Base-by-base conservation (phyloP, 2,113 vertebrate genomes). In the Alaudala cheleensis region DNA sequence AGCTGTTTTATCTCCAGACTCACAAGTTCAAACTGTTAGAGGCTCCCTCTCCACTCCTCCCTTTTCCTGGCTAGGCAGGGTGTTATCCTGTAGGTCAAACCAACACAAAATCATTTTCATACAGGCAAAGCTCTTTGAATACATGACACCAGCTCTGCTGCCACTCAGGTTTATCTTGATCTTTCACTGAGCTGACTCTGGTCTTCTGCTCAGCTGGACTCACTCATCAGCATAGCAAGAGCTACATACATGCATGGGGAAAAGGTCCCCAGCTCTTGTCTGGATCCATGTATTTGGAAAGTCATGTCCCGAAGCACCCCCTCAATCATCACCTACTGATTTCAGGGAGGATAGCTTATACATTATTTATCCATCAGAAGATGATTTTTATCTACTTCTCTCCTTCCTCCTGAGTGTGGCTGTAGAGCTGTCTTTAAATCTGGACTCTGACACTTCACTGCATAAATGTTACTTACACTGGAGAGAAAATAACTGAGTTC, bases 161-260 rank as follows among this genome's bases (percentile, higher is more conserved):
- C 73, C 87, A 90, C 40, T 40, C 1, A 39, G 49, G 78, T 72
- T 95, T 94, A 90, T 54, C 85, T 69, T 80, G 73, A 90, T 91
- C 73, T 94, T 90, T 69, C 90, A 76, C 81, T 85, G 74, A 93
- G 57, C 70, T 91, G 67, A 56, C 33, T 90, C 71, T 66, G 54
- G 50, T 77, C 81, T 91, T 94, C 88, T 90, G 80, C 77, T 95
- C 79, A 95, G 66, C 71, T 91, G 80, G 79, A 34, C 79, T 94
- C 37, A 39, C 33, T 81, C 0, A 0, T 88, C 79, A 84, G 64
- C 86, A 64, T 10, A 28, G 83, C 51, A 83, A 71, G 39, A 88
- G 80, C 42, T 74, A 47, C 65, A 60, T 15, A 44, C 10, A 25
- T 10, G n/a, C 22, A 49, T 2, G 0, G 19, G 61, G 33, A 19